A percentile compares a stretch with the other conserved stretches of the same genome.
phyloP scores from a whole-genome alignment of 2,113 vertebrate species.

The Apeltes quadracus region DNA sequence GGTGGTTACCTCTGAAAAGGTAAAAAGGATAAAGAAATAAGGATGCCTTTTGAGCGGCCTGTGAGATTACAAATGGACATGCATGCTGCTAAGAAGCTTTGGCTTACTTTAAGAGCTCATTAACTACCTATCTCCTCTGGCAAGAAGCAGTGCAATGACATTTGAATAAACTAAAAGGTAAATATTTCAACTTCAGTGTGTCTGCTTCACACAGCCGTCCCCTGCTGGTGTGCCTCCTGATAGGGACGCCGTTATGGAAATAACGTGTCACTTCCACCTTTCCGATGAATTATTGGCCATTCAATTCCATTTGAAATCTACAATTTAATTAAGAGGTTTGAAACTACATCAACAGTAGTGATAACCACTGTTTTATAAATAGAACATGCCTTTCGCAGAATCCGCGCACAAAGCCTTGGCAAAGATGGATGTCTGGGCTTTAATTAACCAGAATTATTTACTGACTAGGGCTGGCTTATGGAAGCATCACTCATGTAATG shows the following conservation, averaged over 20 bases:
- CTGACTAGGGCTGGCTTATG: constrained; percentile 72
- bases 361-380: constrained; percentile 77
- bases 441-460: constrained; percentile 83
- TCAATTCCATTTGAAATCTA: constrained; percentile 67
- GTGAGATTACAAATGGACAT: not conserved
- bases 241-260: constrained; percentile 20
- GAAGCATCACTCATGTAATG: constrained; percentile 80
- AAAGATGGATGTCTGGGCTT: constrained; percentile 79
- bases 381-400: constrained; percentile 67
- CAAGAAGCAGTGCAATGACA: constrained; percentile 8
- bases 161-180: not conserved
- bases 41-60: not conserved
- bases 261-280: constrained; percentile 44
- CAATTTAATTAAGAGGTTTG: constrained; percentile 73
- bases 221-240: constrained; percentile 20
- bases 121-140: constrained; percentile 15
- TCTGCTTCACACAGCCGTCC: not conserved
- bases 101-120: constrained; percentile 34
- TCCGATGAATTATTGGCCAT: constrained; percentile 59
- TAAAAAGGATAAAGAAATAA: not conserved
- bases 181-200: constrained; percentile 13
- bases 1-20: not conserved
- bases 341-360: constrained; percentile 67
- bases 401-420: constrained; percentile 65
- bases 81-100: constrained; percentile 4